Base-by-base conservation (phyloP, 1,140 invertebrate species). In the Lanistes nyassanus region DNA sequence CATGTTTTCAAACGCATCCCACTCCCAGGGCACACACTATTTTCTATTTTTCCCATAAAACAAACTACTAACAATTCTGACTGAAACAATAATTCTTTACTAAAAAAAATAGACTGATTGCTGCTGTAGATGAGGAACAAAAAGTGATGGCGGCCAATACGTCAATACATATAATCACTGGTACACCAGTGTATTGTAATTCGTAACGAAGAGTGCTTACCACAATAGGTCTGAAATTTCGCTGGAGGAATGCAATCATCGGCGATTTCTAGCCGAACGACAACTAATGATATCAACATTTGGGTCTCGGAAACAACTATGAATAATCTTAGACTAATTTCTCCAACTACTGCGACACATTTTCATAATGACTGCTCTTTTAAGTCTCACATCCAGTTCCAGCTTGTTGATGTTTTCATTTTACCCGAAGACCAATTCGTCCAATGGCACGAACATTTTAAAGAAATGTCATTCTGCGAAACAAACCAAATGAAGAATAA, bases 241-340 rank as follows among this genome's bases (percentile, higher is more conserved):
- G 67, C 74, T 16, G 77, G 62, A 37, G 74, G 29, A 29, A 55
- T 34, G 60, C 53, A 47, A n/a, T 75, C 76, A 39, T 68, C 58
- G 34, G 78, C 79, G 39, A 81, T 76, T 75, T 81, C 80, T 55
- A 81, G 78, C 47, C 78, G 66, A 39, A 82, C 66, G 31, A 78
- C 71, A 34, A 78, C 65, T 6, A 79, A 65, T 34, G 77, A 81
- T 62, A 80, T 79, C 69, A 76, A 79, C 73, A 81, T 81, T 75
- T 79, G 76, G 51, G 21, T 73, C 68, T 36, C 7, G 9, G 19
- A 71, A 29, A 65, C 21, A 53, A 71, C 39, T 6, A 37, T 31
- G 0, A 6, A 6, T 31, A 11, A 13, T 16, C 26, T 34, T 5
- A 6, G 23, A 16, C 23, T 34, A 37, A 34, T 66, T 66, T 13